Evolutionary conservation across 1,140 invertebrate genomes (phyloP).

Genomic region (Philaenus spumarius): DNA sequence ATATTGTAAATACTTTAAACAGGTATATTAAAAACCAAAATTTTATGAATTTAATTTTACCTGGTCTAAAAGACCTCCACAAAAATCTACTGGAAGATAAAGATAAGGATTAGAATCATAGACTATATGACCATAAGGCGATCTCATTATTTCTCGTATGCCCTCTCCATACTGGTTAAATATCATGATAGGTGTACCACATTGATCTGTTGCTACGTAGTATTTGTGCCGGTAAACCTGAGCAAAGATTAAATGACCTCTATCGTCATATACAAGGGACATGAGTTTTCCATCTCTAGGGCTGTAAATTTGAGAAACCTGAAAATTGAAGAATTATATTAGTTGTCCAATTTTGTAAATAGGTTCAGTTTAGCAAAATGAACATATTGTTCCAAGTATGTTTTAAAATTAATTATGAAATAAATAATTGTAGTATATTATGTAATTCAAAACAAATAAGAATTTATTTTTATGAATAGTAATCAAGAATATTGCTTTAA

Average conservation of each 20-base stretch:
- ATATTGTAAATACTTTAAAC: too few species aligned
- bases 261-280: constrained; percentile 85
- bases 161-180: constrained; percentile 93
- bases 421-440: too few species aligned
- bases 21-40: too few species aligned
- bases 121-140: constrained; percentile 91
- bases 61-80: constrained; percentile 86
- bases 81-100: constrained; percentile 89
- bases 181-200: constrained; percentile 88
- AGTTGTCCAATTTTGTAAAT: too few species aligned
- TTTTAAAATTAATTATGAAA: too few species aligned
- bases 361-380: too few species aligned
- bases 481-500: too few species aligned
- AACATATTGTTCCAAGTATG: too few species aligned
- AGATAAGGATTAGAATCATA: constrained; percentile 93
- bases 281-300: constrained; percentile 85
- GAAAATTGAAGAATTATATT: too few species aligned
- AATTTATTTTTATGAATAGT: too few species aligned
- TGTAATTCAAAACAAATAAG: too few species aligned
- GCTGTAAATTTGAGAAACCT: constrained; percentile 77
- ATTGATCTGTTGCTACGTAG: constrained; percentile 92
- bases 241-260: constrained; percentile 83
- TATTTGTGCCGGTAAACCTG: constrained; percentile 87
- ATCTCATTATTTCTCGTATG: constrained; percentile 87
- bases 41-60: too few species aligned